Percentiles rank a stretch among this genome's conserved stretches.
phyloP scores from a whole-genome alignment of 2,888 invertebrate genomes.

The Phoronis australis region DNA sequence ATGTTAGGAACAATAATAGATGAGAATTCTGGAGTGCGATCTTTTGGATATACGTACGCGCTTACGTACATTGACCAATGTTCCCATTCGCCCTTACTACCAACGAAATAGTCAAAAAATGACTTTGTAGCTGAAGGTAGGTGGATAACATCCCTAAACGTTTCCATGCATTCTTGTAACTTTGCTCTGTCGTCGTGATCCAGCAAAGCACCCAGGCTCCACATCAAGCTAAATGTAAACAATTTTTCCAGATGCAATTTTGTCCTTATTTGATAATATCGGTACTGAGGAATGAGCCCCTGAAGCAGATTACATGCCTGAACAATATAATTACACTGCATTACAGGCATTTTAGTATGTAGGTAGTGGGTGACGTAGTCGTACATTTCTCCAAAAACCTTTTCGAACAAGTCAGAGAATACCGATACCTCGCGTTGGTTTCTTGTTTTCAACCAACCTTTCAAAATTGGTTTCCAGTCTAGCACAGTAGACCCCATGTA shows the following conservation, averaged over 20 bases:
- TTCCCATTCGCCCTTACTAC: conserved; percentile 68
- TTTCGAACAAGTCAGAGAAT: conserved; percentile 64
- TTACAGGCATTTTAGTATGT: conserved; percentile 70
- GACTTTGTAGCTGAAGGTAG: conserved; percentile 67
- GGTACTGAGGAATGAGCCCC: conserved; percentile 60
- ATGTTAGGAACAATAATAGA: conserved; percentile 82
- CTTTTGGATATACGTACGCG: conserved; percentile 51
- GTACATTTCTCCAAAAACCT: conserved; percentile 71
- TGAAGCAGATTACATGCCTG: conserved; percentile 72
- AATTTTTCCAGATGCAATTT: conserved; percentile 68
- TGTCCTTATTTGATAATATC: too few species aligned
- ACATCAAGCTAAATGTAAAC: conserved; percentile 79
- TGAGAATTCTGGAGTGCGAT: conserved; percentile 70
- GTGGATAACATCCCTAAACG: conserved; percentile 64
- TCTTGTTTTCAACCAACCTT: conserved; percentile 71
- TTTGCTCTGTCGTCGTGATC: conserved; percentile 70
- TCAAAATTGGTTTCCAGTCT: conserved; percentile 73
- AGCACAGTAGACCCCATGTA: conserved; percentile 81
- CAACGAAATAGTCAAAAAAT: conserved; percentile 80
- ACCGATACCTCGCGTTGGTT: conserved; percentile 61
- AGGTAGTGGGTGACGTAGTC: conserved; percentile 66
- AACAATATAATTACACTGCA: conserved; percentile 78
- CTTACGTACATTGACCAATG: conserved; percentile 76
- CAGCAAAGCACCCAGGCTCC: conserved; percentile 78
- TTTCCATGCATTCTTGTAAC: conserved; percentile 67